These are phyloP conservation scores for Callyntrura guangdongensis DNA, from an alignment of 2,888 invertebrate species.

Conservation along the genomic window DNA sequence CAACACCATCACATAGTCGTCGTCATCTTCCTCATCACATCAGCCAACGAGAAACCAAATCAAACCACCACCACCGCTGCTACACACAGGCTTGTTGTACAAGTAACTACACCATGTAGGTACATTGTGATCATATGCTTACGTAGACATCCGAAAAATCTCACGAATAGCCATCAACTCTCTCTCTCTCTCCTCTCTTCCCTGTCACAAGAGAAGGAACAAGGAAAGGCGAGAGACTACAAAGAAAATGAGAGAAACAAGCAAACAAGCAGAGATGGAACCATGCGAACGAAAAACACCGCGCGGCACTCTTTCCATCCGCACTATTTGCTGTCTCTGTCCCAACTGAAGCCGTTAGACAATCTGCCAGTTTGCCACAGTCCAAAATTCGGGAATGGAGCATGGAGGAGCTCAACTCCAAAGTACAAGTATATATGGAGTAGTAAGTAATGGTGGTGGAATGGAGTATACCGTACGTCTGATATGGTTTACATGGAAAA, in stretches of 20 bases:
- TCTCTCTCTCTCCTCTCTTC: constrained; percentile 19
- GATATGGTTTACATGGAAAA: constrained; percentile 9
- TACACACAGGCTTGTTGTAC: constrained; percentile 43
- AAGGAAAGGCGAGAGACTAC: constrained; percentile 41
- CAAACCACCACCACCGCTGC: constrained; percentile 10
- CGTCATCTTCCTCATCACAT: constrained; percentile 25
- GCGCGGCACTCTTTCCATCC: constrained; percentile 37
- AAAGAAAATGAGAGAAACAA: constrained; percentile 42
- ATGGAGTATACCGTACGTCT: constrained; percentile 1
- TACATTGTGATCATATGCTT: constrained; percentile 75
- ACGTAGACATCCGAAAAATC: constrained; percentile 79
- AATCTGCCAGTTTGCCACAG: constrained; percentile 60
- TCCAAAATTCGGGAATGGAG: constrained; percentile 45
- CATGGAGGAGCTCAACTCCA: no score
- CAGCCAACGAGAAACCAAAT: constrained; percentile 2
- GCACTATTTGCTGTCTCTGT: constrained; percentile 71
- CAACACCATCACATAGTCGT: constrained; percentile 42
- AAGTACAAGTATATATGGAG: neutral
- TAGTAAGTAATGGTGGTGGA: constrained; percentile 19
- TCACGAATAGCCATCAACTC: constrained; percentile 73
- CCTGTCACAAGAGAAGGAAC: constrained; percentile 35
- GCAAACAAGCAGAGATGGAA: constrained; percentile 28
- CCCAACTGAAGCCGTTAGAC: constrained; percentile 61
- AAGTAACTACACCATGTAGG: constrained; percentile 20
- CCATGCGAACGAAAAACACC: constrained; percentile 9